Base-by-base conservation (phyloP, 2,888 invertebrate species). In the Amiota mariae region DNA sequence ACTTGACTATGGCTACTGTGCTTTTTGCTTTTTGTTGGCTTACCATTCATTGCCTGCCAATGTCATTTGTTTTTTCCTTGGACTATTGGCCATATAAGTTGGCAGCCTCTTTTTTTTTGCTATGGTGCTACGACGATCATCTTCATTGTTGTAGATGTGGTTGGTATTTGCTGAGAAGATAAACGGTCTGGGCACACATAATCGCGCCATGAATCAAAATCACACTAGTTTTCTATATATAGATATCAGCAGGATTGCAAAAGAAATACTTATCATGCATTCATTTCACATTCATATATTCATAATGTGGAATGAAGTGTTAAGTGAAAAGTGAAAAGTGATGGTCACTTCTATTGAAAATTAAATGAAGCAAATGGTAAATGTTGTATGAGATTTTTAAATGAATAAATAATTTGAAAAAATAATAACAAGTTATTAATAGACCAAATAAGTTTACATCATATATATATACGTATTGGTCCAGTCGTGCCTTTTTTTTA, bases 201-300 rank as follows among this genome's bases (percentile, higher is more conserved):
- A 87, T 88, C 88, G 87, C 79, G 87, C 87, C 86, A 87, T 87
- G 88, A 87, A 87, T 87, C 87, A 87, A 87, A 87, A 87, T 87
- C 87, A 87, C 88, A 86, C 87, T 83, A 82, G 81, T 81, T 81
- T 76, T 80, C 83, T 83, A 83, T 83, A 83, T 83, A 84, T 83
- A 83, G 83, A 83, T 85, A 85, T 81, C 84, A 66, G 66, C 66
- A 66, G 66, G 66, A 66, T 15, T 66, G 18, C 15, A 13, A 59
- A 9, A 59, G 18, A 59, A 11, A 15, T 15, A 18, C n/a, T 3
- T 36, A 36, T 36, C 8, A 36, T 59, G 24, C 1, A 24, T 24
- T 24, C 24, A 24, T 24, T 24, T 1, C 3, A 24, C 24, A 24
- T 24, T 24, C 18, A 59, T 59, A 59, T 20, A 20, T 59, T 59